Evolutionary conservation across 1,140 invertebrate species (phyloP), one percentile per base, ranked within the genome.

Genomic region (Drosophila persimilis): DNA sequence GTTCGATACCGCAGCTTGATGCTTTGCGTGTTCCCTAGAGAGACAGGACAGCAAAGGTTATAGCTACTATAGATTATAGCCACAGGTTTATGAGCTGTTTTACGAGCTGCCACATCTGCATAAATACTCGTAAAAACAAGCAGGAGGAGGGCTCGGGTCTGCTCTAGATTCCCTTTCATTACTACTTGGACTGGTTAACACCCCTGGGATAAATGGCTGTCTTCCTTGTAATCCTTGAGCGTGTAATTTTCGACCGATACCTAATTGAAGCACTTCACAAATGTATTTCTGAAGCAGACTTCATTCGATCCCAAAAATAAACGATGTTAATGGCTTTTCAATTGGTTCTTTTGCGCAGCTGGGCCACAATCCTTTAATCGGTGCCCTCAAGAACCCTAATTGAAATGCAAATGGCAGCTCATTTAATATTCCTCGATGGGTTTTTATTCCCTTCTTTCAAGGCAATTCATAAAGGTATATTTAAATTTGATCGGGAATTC

Each of bases 1-100:
- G 94, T 93, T 50, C 94, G 90, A 73, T 93, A 95, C 15, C 92
- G 91, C 66, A 95, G 92, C 59, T 92, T 91, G 17, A 95, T 79
- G 48, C 90, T 92, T 79, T 92, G 92, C 13, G 92, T 92, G 72
- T 93, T 92, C 35, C 92, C 93, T 94, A 81, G 60, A 9, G 17
- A 31, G 53, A 11, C 24, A 24, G 24, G 22, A 26, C 43, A 51
- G 29, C 53, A 48, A 44, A 48, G 50, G 51, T 75, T 60, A 60
- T 67, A 20, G 20, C 1, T 20, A 20, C 20, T 20, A 20, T 20
- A 59, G 62, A 66, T 52, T 76, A 57, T 43, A 55, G 41, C 46
- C 67, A 53, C 70, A 72, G 45, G 62, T 88, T 88, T 86, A 88
- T 65, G 56, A 73, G 52, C 73, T 81, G 83, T 64, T 59, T 69